phyloP scores from a whole-genome alignment of 2,888 invertebrate genomes.

The Marasmarcha lunaedactyla region DNA sequence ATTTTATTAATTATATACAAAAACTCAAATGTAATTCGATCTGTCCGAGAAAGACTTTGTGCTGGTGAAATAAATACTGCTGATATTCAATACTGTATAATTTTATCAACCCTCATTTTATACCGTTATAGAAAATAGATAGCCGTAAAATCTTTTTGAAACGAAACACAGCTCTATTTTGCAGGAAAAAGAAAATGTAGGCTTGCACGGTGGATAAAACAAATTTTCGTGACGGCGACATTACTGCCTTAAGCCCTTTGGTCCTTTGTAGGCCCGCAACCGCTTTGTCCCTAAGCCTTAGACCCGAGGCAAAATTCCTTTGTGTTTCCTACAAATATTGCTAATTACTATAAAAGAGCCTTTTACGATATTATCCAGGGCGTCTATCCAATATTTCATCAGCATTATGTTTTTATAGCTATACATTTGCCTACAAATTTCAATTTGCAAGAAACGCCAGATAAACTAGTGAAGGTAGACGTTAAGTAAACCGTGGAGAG shows the following conservation, averaged over 20 bases:
- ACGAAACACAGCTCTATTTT: conserved; percentile 21
- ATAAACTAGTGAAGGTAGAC: not conserved
- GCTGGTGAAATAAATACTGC: conserved; percentile 23
- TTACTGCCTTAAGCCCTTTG: conserved; percentile 63
- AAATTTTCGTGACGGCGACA: conserved; percentile 60
- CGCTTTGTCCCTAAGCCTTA: conserved; percentile 46
- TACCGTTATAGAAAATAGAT: no score
- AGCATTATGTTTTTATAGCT: not conserved
- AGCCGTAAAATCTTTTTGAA: conserved; percentile 34
- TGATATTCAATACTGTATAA: conserved; percentile 32
- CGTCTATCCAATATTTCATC: not conserved
- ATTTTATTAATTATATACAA: no score
- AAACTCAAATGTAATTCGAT: no score
- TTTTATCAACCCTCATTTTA: conserved; percentile 36
- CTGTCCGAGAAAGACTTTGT: no score
- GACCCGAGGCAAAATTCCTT: conserved; percentile 44
- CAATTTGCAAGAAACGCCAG: no score
- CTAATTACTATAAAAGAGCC: conserved; percentile 57
- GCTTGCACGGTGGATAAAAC: conserved; percentile 57
- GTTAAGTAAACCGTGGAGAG: not conserved
- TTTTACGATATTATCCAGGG: conserved; percentile 13
- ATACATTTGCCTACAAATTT: no score
- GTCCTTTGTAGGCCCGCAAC: conserved; percentile 49
- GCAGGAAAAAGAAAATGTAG: conserved; percentile 54
- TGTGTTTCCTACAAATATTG: conserved; percentile 54